These are phyloP conservation scores for Merodon equestris DNA, from an alignment of 2,888 invertebrate genomes.

Conservation along the genomic window DNA sequence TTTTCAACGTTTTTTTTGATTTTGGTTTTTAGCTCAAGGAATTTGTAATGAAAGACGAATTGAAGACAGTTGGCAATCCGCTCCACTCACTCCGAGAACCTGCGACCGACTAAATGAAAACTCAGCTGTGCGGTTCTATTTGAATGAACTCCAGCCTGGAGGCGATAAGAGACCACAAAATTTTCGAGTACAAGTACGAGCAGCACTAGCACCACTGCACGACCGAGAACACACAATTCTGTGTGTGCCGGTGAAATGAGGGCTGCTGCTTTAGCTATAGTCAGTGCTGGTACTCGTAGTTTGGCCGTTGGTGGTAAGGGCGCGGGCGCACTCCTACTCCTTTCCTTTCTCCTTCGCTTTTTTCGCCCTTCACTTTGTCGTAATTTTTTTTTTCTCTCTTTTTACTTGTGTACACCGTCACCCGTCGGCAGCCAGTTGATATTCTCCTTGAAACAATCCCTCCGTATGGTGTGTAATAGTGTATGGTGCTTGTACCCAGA, in stretches of 20 bases:
- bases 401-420: no score
- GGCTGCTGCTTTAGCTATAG: constrained; percentile 29
- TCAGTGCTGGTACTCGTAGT: constrained; percentile 57
- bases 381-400: no score
- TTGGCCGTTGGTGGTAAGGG: constrained; percentile 57
- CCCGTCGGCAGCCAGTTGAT: not conserved
- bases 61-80: constrained; percentile 41
- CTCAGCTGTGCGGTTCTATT: constrained; percentile 78
- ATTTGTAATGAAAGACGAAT: constrained; percentile 5
- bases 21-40: not conserved
- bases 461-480: constrained; percentile 18
- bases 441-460: constrained; percentile 43
- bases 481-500: not conserved
- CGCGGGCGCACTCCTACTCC: constrained; percentile 62
- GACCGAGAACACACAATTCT: constrained; percentile 67
- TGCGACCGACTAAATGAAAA: constrained; percentile 77
- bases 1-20: not conserved
- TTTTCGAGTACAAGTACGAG: constrained; percentile 63
- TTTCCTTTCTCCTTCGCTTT: constrained; percentile 18
- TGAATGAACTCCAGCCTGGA: constrained; percentile 74
- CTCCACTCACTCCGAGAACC: constrained; percentile 77
- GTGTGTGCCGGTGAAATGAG: constrained; percentile 60
- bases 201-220: constrained; percentile 37
- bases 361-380: constrained; percentile 8
- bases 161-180: constrained; percentile 67